Base-by-base conservation (phyloP, 2,888 invertebrate genomes). In the Reticulitermes lucifugus region DNA sequence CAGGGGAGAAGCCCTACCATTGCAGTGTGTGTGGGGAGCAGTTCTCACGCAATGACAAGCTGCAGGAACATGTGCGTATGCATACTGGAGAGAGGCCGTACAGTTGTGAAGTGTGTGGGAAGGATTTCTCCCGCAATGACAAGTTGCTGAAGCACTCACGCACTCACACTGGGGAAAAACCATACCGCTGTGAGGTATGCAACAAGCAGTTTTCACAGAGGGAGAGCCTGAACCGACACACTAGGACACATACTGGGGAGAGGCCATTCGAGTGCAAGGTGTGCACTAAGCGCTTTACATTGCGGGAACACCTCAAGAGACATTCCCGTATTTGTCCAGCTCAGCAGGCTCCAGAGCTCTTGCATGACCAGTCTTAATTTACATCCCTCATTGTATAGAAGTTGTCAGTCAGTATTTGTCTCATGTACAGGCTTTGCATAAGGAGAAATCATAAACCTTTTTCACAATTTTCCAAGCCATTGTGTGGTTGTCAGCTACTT, bases 111-210 rank as follows among this genome's bases (percentile, higher is more conserved):
- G 41, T 41, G 10, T 73, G 73, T 35, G 41, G 41, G 21, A 73
- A 41, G 18, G 29, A 29, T 73, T 73, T 73, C 21, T 41, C 35
- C 41, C 35, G 41, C 7, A 73, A 41, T 18, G 73, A 41, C 25
- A 29, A 73, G 21, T 18, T 73, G 18, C 14, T 41, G 41, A 73
- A 73, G 35, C 73, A 73, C 73, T 29, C 29, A 41, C 73, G 73
- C 3, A 73, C 73, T 18, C 73, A 73, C 35, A 73, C 73, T 21
- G 73, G 73, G 2, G 73, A 73, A 41, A 73, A 73, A 73, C 73
- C 73, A 29, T 73, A 41, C 35, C 41, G 21, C 21, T 73, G 73
- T 21, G 12, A 73, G 29, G 35, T 73, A 18, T 73, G 73, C 41
- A 73, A 73, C 35, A 41, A 29, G 21, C 41, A 29, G 29, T 73